Base-by-base conservation (phyloP, 2,888 invertebrate genomes). In the Ormyrus nitidulus region DNA sequence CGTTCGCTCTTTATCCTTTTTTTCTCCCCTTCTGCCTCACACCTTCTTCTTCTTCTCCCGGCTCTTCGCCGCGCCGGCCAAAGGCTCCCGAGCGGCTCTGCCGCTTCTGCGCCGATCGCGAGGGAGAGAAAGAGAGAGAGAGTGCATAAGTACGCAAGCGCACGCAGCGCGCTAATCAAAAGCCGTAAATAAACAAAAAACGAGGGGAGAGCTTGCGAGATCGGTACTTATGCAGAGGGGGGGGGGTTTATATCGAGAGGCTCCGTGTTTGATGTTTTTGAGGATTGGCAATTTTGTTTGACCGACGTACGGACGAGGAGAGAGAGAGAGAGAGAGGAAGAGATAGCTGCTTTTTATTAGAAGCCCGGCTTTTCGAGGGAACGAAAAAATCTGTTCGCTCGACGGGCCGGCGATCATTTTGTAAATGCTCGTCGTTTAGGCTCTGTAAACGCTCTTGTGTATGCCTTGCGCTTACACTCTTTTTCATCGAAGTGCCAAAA, bases 291-390 rank as follows among this genome's bases (percentile, higher is more conserved):
- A 11, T n/a, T 56, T 56, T 56, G 8, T 19, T 69, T 19, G 2
- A 5, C 34, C 34, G 34, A 34, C 34, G 34, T 34, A 34, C 34
- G 11, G 58, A 44, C 7, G 49, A 34, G 54, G 84, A 85, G 82
- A 84, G 84, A 82, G 84, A 84, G 82, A 81, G 82, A 10, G 68
- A 75, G 73, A 11, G n/a, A 65, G 13, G 5, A 49, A 66, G 46
- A n/a, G 46, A 68, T 51, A 54, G 34, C 34, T 34, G 34, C 34
- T 34, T 34, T 34, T 34, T 34, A 34, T 34, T 34, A n/a, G 65
- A 49, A 11, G 49, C n/a, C 5, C 54, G 8, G 11, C 54, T 68
- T 68, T 68, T 54, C 11, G 10, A 62, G 59, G 34, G 8, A 10
- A 4, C 10, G n/a, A 69, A 56, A 69, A 49, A 58, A 58, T 58